phyloP scores from a whole-genome alignment of 2,797 vertebrate genomes.

The Aselliscus stoliczkanus region DNA sequence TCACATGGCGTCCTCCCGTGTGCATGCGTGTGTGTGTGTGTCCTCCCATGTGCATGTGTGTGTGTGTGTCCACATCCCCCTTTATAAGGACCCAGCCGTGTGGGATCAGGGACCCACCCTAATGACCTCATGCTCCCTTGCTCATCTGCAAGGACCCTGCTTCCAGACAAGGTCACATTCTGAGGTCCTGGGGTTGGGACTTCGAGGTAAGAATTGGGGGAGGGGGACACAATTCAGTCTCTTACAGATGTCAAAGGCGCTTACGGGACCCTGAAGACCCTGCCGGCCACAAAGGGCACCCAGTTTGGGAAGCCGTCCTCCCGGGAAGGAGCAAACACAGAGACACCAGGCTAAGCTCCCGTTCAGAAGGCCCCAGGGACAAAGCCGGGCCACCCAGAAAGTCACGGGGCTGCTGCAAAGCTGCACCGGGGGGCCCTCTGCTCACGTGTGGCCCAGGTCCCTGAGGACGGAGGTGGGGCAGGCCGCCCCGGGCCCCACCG shows the following conservation, averaged over 20 bases:
- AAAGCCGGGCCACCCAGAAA: accelerated
- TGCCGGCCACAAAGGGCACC: accelerated
- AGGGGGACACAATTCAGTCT: not conserved
- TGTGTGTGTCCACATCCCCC: not conserved
- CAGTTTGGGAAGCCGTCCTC: accelerated
- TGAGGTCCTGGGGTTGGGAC: not conserved
- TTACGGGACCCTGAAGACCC: accelerated
- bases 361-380: accelerated
- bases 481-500: accelerated
- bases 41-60: no score
- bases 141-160: not conserved
- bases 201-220: not conserved
- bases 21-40: no score
- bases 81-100: accelerated
- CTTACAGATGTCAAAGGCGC: accelerated
- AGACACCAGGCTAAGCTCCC: not conserved
- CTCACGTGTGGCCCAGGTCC: accelerated
- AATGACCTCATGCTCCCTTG: not conserved
- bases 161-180: not conserved
- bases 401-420: not conserved
- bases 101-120: accelerated
- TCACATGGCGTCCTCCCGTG: accelerated
- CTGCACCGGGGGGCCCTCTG: no score
- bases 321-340: not conserved
- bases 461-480: accelerated